These are phyloP conservation scores for Drosophila nr. fundita DNA, from an alignment of 2,888 invertebrate genomes.

Conservation along the genomic window DNA sequence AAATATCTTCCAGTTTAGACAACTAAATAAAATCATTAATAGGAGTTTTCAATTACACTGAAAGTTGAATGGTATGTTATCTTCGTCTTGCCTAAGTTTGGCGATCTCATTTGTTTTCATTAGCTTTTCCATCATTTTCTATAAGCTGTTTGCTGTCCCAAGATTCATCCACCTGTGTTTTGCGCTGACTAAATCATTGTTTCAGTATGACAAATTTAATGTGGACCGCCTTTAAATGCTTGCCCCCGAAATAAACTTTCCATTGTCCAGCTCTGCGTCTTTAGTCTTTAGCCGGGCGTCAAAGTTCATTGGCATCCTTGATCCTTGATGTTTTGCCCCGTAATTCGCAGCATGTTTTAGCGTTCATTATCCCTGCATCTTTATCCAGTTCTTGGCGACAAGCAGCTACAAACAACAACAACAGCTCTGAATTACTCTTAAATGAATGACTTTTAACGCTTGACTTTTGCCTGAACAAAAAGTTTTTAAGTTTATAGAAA, in stretches of 20 bases:
- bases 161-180: not conserved
- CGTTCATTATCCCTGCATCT: slow-evolving; percentile 60
- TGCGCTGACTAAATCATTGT: not conserved
- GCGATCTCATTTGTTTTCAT: not conserved
- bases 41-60: not conserved
- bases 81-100: not conserved
- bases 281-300: slow-evolving; percentile 6
- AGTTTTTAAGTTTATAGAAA: not conserved
- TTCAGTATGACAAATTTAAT: not conserved
- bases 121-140: not conserved
- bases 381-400: slow-evolving; percentile 17
- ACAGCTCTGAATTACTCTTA: not conserved
- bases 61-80: not conserved
- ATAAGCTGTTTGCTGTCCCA: not conserved
- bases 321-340: slow-evolving; percentile 20
- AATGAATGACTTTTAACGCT: slow-evolving; percentile 10
- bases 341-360: slow-evolving; percentile 43
- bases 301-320: slow-evolving; percentile 47
- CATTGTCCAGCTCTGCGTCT: not conserved
- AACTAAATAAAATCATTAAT: not conserved
- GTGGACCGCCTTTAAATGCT: slow-evolving; percentile 1
- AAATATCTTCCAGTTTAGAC: not conserved
- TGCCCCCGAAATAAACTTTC: slow-evolving; percentile 2
- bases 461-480: not conserved
- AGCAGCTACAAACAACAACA: not conserved